Conservation (phyloP, 2,888 invertebrate genomes). For the Dascillus cervinus region DNA sequence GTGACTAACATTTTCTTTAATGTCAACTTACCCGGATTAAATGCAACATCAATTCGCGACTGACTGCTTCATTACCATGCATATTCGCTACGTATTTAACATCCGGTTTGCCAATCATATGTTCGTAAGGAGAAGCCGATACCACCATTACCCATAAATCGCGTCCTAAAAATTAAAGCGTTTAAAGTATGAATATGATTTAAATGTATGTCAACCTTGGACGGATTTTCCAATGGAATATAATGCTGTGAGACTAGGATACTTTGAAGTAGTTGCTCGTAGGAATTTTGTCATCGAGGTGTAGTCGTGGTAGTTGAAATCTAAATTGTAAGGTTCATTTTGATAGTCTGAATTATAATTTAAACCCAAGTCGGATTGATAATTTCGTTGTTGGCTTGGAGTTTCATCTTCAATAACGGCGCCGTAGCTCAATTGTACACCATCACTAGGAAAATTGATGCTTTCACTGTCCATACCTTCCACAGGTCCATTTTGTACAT, state of each 20-base stretch:
- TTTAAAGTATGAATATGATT: conserved; percentile 1
- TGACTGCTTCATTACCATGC: conserved; percentile 96
- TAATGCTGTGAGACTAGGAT: conserved; percentile 80
- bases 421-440: too few species aligned
- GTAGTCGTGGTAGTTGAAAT: conserved; percentile 83
- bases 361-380: conserved; percentile 15
- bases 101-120: conserved; percentile 92
- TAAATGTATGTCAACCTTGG: conserved; percentile 55
- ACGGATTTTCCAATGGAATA: conserved; percentile 92
- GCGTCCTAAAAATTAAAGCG: conserved; percentile 51
- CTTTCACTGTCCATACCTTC: too few species aligned
- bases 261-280: conserved; percentile 68
- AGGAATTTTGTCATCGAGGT: conserved; percentile 77
- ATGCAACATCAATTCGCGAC: conserved; percentile 87
- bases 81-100: conserved; percentile 95
- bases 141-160: conserved; percentile 94
- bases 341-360: conserved; percentile 16
- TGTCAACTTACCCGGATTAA: conserved; percentile 64
- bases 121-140: conserved; percentile 82
- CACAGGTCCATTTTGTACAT: too few species aligned
- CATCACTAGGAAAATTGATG: too few species aligned
- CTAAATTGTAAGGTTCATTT: conserved; percentile 43
- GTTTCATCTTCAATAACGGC: too few species aligned
- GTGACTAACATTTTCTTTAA: not conserved
- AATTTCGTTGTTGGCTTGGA: conserved; percentile 23